Evolutionary conservation across 2,888 invertebrate species (phyloP), one percentile per base, ranked within the genome.

Genomic region (Tenodera sinensis): DNA sequence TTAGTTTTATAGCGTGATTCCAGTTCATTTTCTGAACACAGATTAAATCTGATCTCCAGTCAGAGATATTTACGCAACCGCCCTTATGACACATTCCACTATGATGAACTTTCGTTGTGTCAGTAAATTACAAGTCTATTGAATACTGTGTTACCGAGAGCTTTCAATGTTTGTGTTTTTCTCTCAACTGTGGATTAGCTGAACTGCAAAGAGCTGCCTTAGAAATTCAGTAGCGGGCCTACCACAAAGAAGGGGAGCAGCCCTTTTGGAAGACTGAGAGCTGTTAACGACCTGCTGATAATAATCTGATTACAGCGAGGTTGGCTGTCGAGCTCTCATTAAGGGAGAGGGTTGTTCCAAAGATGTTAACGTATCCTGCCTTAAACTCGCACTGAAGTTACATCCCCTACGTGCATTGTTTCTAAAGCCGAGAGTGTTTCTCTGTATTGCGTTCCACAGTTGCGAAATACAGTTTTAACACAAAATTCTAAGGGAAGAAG

Each of bases 241-340:
- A 25, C 54, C 54, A 71, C 54, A 71, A 71, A 54, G 54, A 25
- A 71, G 54, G 54, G 54, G 54, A 71, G 54, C 20, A 71, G 54
- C 54, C 54, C 54, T 71, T 71, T 71, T 20, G 54, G 54, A 71
- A 71, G 54, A 71, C 54, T 71, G 54, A 71, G 30, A 87, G 86
- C 81, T 81, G 86, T 81, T 85, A 85, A 87, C 86, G 83, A 28
- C 87, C 83, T 87, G 83, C 87, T 87, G 87, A 87, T 87, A 87
- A 71, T 83, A 87, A 87, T 87, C 87, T 83, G 87, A 87, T 87
- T 87, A 87, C 82, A 42, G 20, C 15, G n/a, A 85, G 85, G 54
- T 71, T 71, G 54, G 15, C 15, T 71, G 54, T 71, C 54, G 54
- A 15, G 54, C 54, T 71, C 54, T 71, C 54, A 71, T 71, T 71